These are phyloP conservation scores for Alfaro cultratus DNA, from an alignment of 2,797 vertebrate genomes.

Conservation along the genomic window DNA sequence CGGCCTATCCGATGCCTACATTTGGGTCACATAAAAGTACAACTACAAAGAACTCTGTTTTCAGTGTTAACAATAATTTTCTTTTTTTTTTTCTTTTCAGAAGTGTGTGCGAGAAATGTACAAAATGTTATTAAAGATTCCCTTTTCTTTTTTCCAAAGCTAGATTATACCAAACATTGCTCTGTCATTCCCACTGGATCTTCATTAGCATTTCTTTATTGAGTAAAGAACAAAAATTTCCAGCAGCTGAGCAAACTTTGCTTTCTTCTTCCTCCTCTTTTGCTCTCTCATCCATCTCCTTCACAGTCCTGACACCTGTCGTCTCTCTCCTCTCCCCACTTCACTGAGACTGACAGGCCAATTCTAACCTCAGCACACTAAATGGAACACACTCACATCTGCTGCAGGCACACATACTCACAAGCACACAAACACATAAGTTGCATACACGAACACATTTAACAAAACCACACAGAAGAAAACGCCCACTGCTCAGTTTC, in stretches of 20 bases:
- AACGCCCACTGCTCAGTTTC: constrained; percentile 26
- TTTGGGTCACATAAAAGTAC: background rate
- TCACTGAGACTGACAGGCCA: constrained; percentile 73
- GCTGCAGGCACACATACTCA: constrained; percentile 16
- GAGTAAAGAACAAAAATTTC: constrained; percentile 26
- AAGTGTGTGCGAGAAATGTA: background rate
- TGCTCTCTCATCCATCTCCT: constrained; percentile 56
- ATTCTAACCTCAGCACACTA: constrained; percentile 51
- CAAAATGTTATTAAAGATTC: background rate
- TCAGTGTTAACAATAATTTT: background rate
- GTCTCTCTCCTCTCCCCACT: constrained; percentile 54
- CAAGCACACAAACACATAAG: constrained; percentile 10
- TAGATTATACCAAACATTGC: background rate
- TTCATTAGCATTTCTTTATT: constrained; percentile 37
- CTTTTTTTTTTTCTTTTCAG: background rate
- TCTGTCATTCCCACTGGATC: constrained; percentile 13
- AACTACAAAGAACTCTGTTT: too few relatives aligned
- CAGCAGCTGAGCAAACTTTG: constrained; percentile 33
- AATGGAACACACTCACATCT: constrained; percentile 49
- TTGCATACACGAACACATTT: constrained; percentile 19
- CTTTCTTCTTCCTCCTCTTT: constrained; percentile 41
- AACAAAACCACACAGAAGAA: constrained; percentile 27
- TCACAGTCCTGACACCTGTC: constrained; percentile 62
- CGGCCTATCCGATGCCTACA: background rate
- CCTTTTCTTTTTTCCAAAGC: constrained; percentile 3